Evolutionary conservation across 2,888 invertebrate species (phyloP), one percentile per base, ranked within the genome.

Genomic region (Drosophila diplacantha): DNA sequence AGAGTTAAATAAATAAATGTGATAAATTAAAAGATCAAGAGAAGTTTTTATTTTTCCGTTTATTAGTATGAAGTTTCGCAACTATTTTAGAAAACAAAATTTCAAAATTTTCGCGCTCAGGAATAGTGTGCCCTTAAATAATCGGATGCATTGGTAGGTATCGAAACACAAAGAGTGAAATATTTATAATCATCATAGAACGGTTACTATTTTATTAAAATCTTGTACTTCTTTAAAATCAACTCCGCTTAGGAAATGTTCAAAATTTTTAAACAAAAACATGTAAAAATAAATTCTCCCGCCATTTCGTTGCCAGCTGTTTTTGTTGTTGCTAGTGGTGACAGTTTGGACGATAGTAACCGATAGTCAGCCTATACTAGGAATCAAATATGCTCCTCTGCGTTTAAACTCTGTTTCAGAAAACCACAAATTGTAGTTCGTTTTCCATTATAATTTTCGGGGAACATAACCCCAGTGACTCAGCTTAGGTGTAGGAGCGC

Each of bases 1-100:
- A 66, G 64, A 41, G 57, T 67, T 68, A 44, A 64, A 57, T 24
- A 70, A 80, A 77, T 81, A 79, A 78, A 79, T 79, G 79, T 79
- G 79, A 72, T 81, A 81, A 73, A 71, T 71, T 54, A 37, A 73
- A 53, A 64, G 53, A 60, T 51, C 31, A 32, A 53, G 35, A 5
- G 44, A 41, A 22, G 47, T 72, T 50, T 58, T 46, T 41, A 24
- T 26, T 66, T 53, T 66, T 29, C 14, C n/a, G 12, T 35, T 5
- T 2, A 24, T 5, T n/a, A 5, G 1, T 24, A 4, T 5, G 8
- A n/a, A 0, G 24, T 18, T 29, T 44, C 18, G 18, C 3, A 11
- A 6, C 5, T 16, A 18, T 1, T 26, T 11, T 11, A 24, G 2
- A 24, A 24, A 11, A 14, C 8, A 16, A 18, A 29, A 26, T 8